A percentile compares a stretch with the other conserved stretches of the same genome.
phyloP scores from a whole-genome alignment of 2,797 vertebrate species.

The Melanotaenia parkinsoni region DNA sequence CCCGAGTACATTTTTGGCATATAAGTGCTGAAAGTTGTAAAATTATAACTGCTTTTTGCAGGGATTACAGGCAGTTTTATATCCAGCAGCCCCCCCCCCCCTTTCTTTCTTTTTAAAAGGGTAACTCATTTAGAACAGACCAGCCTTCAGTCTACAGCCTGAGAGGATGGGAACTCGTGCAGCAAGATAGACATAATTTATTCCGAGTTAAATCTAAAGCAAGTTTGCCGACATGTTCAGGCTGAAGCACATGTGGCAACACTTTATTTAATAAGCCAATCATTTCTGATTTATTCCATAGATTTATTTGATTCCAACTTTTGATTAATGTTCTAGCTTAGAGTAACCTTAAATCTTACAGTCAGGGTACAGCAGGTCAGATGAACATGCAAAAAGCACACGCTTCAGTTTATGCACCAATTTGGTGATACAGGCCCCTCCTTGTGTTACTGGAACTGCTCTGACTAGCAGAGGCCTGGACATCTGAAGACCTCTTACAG shows the following conservation, averaged over 20 bases:
- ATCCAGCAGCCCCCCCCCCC: constrained; percentile 18
- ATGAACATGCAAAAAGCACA: background rate
- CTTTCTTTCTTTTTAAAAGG: constrained; percentile 17
- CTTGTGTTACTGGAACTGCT: background rate
- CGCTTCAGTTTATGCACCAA: background rate
- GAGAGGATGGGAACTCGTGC: constrained; percentile 5
- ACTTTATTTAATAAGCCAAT: background rate
- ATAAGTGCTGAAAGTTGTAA: constrained; percentile 30
- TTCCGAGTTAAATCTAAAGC: constrained; percentile 17
- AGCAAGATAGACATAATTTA: constrained; percentile 39
- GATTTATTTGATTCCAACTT: background rate
- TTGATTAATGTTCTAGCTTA: background rate
- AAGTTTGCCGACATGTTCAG: constrained; percentile 2
- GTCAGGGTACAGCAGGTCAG: background rate
- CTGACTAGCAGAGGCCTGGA: background rate
- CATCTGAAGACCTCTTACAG: background rate
- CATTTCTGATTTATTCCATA: constrained; percentile 9
- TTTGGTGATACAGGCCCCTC: background rate
- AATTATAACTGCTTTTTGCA: constrained; percentile 19
- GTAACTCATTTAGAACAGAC: constrained; percentile 36
- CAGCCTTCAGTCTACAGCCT: constrained; percentile 28
- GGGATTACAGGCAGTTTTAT: constrained; percentile 48
- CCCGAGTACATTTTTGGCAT: constrained; percentile 33
- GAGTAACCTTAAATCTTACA: background rate
- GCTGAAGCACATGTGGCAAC: background rate